phyloP scores from a whole-genome alignment of 2,888 invertebrate genomes.

The Crematogaster levior region DNA sequence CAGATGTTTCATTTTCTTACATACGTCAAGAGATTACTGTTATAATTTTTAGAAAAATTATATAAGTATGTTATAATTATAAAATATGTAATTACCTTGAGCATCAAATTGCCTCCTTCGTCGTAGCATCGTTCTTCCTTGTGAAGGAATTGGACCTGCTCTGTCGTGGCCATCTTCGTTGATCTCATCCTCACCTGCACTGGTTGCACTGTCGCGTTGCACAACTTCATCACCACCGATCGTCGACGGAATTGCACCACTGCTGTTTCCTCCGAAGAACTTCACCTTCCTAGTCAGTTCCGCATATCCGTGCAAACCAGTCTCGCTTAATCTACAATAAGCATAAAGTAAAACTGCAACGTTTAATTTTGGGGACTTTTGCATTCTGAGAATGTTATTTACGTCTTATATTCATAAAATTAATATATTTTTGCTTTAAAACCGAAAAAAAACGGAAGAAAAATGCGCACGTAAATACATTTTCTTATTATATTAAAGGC shows the following conservation, averaged over 20 bases:
- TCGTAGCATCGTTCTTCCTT: constrained; percentile 82
- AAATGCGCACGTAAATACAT: not conserved
- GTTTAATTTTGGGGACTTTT: not conserved
- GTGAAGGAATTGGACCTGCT: constrained; percentile 77
- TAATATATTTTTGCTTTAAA: not conserved
- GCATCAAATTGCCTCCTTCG: constrained; percentile 83
- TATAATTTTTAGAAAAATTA: not conserved
- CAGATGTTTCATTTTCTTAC: not conserved
- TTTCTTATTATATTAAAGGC: not conserved
- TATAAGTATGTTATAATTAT: not conserved
- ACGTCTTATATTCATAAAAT: not conserved
- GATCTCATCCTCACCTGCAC: constrained; percentile 84
- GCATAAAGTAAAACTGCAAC: not conserved
- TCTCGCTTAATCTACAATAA: constrained; percentile 80
- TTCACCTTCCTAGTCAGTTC: constrained; percentile 82
- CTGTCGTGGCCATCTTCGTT: constrained; percentile 78
- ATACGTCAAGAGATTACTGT: not conserved
- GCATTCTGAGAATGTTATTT: not conserved
- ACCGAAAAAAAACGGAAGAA: not conserved
- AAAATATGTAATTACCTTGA: constrained; percentile 78
- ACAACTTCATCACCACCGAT: constrained; percentile 82
- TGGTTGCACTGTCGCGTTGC: constrained; percentile 84
- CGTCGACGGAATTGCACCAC: constrained; percentile 74
- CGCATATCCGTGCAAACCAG: constrained; percentile 80
- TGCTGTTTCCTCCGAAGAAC: constrained; percentile 79